A percentile compares a stretch with the other conserved stretches of the same genome.
Evolutionary conservation across 1,140 invertebrate species (phyloP).

Genomic region (Camponotus floridanus): DNA sequence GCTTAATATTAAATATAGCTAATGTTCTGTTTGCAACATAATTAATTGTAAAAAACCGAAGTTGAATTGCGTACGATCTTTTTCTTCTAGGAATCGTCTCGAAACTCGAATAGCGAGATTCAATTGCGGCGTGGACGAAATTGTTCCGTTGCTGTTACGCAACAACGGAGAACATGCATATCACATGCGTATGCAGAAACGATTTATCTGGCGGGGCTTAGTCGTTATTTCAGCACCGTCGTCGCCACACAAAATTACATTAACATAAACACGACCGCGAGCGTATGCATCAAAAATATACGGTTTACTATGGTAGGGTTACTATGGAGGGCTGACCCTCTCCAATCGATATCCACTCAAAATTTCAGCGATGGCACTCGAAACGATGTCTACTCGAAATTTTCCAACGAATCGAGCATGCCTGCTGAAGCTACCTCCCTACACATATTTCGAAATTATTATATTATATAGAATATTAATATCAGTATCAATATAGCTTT

Average conservation of each 20-base stretch:
- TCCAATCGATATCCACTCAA: slow-evolving; percentile 35
- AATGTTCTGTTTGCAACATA: neutral
- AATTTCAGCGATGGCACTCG: slow-evolving; percentile 29
- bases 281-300: slow-evolving; percentile 77
- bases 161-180: slow-evolving; percentile 69
- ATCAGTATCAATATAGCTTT: no score
- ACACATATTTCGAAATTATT: slow-evolving; percentile 10
- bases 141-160: slow-evolving; percentile 61
- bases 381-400: slow-evolving; percentile 6
- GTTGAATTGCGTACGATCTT: neutral
- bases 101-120: slow-evolving; percentile 50
- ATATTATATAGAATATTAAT: neutral
- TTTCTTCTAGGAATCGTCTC: slow-evolving; percentile 43
- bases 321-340: neutral
- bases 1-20: neutral
- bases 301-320: neutral
- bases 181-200: slow-evolving; percentile 78
- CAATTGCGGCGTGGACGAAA: slow-evolving; percentile 71
- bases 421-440: neutral
- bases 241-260: slow-evolving; percentile 80
- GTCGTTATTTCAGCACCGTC: slow-evolving; percentile 80
- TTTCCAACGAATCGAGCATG: neutral
- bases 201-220: slow-evolving; percentile 79
- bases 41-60: slow-evolving; percentile 18
- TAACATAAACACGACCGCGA: slow-evolving; percentile 81